Conservation (phyloP, 2,888 invertebrate genomes). For the Athetis lepigone region DNA sequence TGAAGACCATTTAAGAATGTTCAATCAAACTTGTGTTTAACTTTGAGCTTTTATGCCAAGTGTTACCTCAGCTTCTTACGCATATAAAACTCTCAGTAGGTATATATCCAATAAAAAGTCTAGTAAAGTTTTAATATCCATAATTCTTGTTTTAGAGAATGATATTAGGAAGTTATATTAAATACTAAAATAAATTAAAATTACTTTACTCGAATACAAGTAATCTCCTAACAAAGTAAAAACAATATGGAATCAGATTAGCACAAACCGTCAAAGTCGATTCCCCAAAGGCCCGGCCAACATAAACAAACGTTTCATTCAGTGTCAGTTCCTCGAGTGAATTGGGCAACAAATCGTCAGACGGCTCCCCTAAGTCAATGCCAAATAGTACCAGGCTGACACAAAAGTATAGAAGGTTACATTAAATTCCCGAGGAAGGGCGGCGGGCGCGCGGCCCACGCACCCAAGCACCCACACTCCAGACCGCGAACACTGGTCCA, state of each 20-base stretch:
- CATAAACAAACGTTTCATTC: slow-evolving; percentile 29
- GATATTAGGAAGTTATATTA: slow-evolving; percentile 2
- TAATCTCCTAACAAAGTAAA: neutral
- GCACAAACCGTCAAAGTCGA: neutral
- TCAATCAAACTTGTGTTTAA: slow-evolving; percentile 44
- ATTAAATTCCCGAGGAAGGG: slow-evolving; percentile 71
- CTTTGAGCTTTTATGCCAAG: slow-evolving; percentile 53
- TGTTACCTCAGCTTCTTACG: slow-evolving; percentile 35
- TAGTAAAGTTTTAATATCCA: slow-evolving; percentile 38
- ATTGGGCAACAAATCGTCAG: slow-evolving; percentile 74
- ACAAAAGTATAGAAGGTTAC: slow-evolving; percentile 72
- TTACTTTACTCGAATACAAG: slow-evolving; percentile 6
- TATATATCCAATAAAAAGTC: slow-evolving; percentile 42
- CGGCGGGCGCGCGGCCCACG: slow-evolving; percentile 63
- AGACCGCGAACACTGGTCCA: slow-evolving; percentile 61
- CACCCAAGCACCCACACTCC: slow-evolving; percentile 74
- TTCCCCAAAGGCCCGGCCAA: slow-evolving; percentile 2
- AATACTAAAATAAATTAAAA: slow-evolving; percentile 6
- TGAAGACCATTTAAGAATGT: slow-evolving; percentile 39
- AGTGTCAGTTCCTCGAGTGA: slow-evolving; percentile 44
- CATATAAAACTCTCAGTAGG: slow-evolving; percentile 37
- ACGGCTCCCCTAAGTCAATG: slow-evolving; percentile 87
- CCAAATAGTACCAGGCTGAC: slow-evolving; percentile 88
- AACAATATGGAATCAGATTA: neutral
- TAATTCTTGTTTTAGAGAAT: slow-evolving; percentile 16